These are phyloP conservation scores for Chaetorhynchus papuensis DNA, from an alignment of 2,113 vertebrate species.

Conservation along the genomic window DNA sequence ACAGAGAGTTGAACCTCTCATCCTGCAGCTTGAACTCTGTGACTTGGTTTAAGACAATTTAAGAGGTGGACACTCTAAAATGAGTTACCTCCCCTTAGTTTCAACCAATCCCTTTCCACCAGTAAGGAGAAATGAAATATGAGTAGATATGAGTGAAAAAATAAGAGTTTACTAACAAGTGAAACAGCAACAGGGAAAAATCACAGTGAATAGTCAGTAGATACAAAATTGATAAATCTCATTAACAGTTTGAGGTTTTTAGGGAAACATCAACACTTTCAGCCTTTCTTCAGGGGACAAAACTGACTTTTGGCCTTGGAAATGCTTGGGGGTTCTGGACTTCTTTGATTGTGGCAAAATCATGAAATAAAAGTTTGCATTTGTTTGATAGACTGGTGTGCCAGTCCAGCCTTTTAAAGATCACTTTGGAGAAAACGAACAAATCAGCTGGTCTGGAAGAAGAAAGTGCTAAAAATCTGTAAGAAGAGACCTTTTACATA, in stretches of 20 bases:
- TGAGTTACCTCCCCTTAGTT: neutral
- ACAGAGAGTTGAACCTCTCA: neutral
- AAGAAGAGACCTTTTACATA: neutral
- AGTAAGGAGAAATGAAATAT: neutral
- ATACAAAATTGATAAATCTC: neutral
- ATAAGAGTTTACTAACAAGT: neutral
- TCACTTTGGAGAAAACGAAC: neutral
- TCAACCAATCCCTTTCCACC: neutral
- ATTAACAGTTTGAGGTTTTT: neutral
- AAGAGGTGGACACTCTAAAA: neutral
- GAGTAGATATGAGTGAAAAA: neutral
- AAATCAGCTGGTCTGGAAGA: neutral
- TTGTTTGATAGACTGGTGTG: neutral
- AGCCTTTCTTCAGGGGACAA: neutral
- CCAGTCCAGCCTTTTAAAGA: neutral
- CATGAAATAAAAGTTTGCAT: neutral
- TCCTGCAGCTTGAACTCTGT: neutral
- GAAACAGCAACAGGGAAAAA: neutral
- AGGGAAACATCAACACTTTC: neutral
- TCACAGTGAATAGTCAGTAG: neutral
- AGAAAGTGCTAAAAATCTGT: neutral
- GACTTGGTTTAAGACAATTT: neutral
- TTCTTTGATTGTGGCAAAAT: neutral
- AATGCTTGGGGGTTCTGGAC: neutral
- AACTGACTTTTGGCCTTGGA: neutral